These are phyloP conservation scores for Habrosyne pyritoides DNA, from an alignment of 2,888 invertebrate genomes.

Conservation along the genomic window DNA sequence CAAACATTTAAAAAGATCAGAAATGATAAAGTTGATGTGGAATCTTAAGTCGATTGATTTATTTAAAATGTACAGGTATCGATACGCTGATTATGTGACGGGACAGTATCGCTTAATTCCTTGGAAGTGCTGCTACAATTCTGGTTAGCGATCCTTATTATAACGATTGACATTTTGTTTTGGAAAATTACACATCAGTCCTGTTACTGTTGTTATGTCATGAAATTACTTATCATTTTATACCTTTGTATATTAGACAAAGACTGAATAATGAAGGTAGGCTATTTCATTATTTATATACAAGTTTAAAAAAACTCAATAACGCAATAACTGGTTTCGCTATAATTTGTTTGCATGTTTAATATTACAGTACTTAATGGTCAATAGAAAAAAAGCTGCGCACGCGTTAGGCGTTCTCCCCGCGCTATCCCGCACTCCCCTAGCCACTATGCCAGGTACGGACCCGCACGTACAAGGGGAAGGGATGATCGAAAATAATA, in stretches of 20 bases:
- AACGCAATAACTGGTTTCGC: not conserved
- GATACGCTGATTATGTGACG: slow-evolving; percentile 38
- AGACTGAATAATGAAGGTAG: not conserved
- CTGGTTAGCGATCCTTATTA: not conserved
- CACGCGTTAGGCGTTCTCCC: slow-evolving; percentile 70
- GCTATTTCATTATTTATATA: not conserved
- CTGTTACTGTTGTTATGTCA: no score
- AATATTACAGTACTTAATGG: slow-evolving; percentile 59
- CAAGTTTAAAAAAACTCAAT: not conserved
- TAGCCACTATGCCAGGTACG: slow-evolving; percentile 75
- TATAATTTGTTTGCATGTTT: slow-evolving; percentile 31
- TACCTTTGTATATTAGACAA: not conserved
- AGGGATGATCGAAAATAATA: slow-evolving; percentile 84
- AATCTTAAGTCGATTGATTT: slow-evolving; percentile 60
- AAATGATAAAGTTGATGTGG: slow-evolving; percentile 47
- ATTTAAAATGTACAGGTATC: slow-evolving; percentile 49
- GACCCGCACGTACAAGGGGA: slow-evolving; percentile 78
- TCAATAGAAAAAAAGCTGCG: slow-evolving; percentile 70
- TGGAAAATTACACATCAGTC: not conserved
- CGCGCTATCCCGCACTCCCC: slow-evolving; percentile 49
- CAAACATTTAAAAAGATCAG: slow-evolving; percentile 48
- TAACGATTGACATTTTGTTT: not conserved
- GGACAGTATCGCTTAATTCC: slow-evolving; percentile 6
- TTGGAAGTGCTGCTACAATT: not conserved
- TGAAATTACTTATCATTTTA: no score